Conservation (phyloP, 1,140 invertebrate species). For the Drosophila virilis region DNA sequence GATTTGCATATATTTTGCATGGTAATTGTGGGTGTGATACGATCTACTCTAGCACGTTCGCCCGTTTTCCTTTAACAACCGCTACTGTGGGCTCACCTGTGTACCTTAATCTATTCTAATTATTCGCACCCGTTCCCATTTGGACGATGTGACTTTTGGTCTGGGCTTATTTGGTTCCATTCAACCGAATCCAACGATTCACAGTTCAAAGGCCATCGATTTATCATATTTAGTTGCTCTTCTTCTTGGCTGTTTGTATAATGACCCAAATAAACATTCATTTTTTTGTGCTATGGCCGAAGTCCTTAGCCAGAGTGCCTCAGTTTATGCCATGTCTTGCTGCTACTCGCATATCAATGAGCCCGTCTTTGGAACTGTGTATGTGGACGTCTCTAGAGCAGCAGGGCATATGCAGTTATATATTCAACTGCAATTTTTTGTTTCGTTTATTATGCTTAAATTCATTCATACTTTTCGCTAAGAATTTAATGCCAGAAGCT, state of each 20-base stretch:
- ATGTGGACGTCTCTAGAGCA: background rate
- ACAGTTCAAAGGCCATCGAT: constrained; percentile 57
- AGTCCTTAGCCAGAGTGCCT: background rate
- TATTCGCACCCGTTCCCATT: background rate
- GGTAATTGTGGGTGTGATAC: constrained; percentile 16
- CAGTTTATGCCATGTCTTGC: constrained; percentile 30
- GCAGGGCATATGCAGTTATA: background rate
- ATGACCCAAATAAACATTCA: constrained; percentile 65
- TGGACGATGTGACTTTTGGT: constrained; percentile 29
- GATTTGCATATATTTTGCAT: constrained; percentile 67
- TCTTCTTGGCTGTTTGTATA: constrained; percentile 50
- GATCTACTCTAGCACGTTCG: background rate
- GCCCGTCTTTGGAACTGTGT: background rate
- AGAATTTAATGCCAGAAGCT: too few species aligned
- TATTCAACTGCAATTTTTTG: constrained; percentile 4
- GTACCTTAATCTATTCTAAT: constrained; percentile 35
- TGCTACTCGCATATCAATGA: constrained; percentile 63
- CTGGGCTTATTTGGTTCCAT: background rate
- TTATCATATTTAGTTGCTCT: constrained; percentile 60
- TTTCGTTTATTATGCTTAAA: background rate
- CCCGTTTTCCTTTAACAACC: too few species aligned
- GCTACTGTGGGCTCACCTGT: background rate
- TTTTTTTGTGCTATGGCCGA: constrained; percentile 12
- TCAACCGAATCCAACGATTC: constrained; percentile 41
- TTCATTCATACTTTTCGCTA: too few species aligned